These are phyloP conservation scores for Premnoplex brunnescens DNA, from an alignment of 2,797 vertebrate species.

Conservation along the genomic window DNA sequence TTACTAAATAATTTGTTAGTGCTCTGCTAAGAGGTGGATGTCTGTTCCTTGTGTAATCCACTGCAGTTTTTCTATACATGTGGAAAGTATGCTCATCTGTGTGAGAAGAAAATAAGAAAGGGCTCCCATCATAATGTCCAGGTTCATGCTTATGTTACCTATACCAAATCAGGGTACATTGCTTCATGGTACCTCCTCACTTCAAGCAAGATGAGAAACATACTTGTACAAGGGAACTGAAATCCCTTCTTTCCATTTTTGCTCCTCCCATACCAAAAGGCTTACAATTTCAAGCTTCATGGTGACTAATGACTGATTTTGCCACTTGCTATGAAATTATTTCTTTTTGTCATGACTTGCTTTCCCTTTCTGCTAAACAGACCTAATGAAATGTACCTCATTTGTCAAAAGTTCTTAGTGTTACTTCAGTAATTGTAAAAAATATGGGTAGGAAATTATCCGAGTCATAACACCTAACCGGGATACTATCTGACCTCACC, in stretches of 20 bases:
- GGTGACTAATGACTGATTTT: accelerated
- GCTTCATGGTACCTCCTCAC: not conserved
- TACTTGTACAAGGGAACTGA: not conserved
- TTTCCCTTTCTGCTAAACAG: not conserved
- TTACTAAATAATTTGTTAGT: not conserved
- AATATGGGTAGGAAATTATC: not conserved
- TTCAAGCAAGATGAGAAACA: not conserved
- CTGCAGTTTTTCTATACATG: not conserved
- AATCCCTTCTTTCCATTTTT: not conserved
- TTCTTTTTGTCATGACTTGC: not conserved
- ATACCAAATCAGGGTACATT: not conserved
- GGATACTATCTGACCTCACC: slow-evolving; percentile 1
- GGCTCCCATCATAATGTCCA: not conserved
- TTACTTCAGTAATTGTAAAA: slow-evolving; percentile 15
- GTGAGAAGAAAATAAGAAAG: not conserved
- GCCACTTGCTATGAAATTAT: not conserved
- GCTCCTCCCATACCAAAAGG: not conserved
- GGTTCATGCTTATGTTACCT: not conserved
- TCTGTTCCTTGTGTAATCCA: not conserved
- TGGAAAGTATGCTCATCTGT: not conserved
- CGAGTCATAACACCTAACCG: not conserved
- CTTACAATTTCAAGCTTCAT: not conserved
- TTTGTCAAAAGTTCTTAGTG: slow-evolving; percentile 15
- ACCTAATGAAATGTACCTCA: not conserved
- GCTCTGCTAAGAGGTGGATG: not conserved